Base-by-base conservation (phyloP, 2,113 vertebrate species). In the Camelus dromedarius region DNA sequence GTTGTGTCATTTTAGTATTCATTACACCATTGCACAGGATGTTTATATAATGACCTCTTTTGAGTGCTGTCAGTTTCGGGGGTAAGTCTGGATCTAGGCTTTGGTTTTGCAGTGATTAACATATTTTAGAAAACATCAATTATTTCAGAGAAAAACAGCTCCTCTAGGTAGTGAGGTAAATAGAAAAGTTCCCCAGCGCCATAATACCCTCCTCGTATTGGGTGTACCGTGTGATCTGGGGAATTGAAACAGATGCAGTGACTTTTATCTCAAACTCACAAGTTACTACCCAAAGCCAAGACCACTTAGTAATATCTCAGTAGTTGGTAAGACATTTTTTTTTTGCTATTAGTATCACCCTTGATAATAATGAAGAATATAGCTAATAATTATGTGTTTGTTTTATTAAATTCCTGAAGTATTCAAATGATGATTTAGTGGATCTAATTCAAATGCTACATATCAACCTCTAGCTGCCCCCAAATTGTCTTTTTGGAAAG, bases 91-190 rank as follows among this genome's bases (percentile, higher is more conserved):
- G n/a, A 93, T 93, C 92, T 92, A 95, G 66, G 80, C 81, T 95
- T 95, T 95, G 66, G 92, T 92, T 90, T 96, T 91, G 10, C 15
- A 76, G 35, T 92, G 83, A 97, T 93, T 92, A 97, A 70, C 38
- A 91, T 75, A 95, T 85, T 95, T 95, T 88, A 82, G 91, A 96
- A 98, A 97, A 96, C 96, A 97, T 96, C 96, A 97, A 2, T 98
- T 93, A 93, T 94, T 97, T 95, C 95, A 76, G 62, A 97, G 89
- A 85, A 96, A 96, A 97, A 93, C 89, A 97, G 54, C 92, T 94
- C 73, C 22, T 95, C 52, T 22, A 5, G 82, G 46, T 64, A 85
- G 89, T 60, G 67, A 96, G 35, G 22, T 90, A 96, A 95, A 94
- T 94, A 79, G 77, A 96, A 95, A 98, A 85, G 66, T 96, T 97